Percentiles rank a stretch among this genome's conserved stretches.
Conservation (phyloP, 1,140 invertebrate species). For the Pogonomyrmex barbatus region DNA sequence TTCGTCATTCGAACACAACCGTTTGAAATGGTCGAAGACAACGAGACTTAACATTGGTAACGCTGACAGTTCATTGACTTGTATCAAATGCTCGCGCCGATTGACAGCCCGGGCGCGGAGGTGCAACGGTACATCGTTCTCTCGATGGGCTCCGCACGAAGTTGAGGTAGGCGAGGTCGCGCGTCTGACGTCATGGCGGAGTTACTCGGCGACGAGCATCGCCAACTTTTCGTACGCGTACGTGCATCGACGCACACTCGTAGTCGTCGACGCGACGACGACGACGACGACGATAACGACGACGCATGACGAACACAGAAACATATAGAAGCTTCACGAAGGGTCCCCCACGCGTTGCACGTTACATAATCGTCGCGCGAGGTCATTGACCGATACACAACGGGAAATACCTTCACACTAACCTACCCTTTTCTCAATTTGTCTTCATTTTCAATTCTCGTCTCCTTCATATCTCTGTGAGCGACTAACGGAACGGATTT, state of each 20-base stretch:
- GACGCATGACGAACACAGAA: constrained; percentile 59
- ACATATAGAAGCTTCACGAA: constrained; percentile 55
- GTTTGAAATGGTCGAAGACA: constrained; percentile 16
- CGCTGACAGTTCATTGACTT: constrained; percentile 76
- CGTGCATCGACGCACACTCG: constrained; percentile 68
- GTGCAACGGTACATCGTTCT: constrained; percentile 83
- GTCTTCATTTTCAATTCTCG: constrained; percentile 49
- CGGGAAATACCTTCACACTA: constrained; percentile 73
- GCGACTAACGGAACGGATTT: neutral
- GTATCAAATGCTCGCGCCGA: constrained; percentile 74
- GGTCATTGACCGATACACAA: constrained; percentile 83
- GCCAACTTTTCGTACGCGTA: constrained; percentile 74
- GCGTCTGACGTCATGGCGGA: constrained; percentile 82
- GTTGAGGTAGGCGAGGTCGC: constrained; percentile 85
- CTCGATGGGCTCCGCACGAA: constrained; percentile 75
- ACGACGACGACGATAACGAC: constrained; percentile 50
- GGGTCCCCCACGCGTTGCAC: constrained; percentile 68
- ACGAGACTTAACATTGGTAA: constrained; percentile 70
- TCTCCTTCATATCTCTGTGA: neutral
- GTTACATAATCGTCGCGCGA: constrained; percentile 79
- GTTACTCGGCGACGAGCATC: constrained; percentile 77
- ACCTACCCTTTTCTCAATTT: constrained; percentile 68
- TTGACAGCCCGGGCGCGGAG: constrained; percentile 76
- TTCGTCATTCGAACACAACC: neutral
- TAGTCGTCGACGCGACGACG: constrained; percentile 53